phyloP scores from a whole-genome alignment of 2,888 invertebrate species.

The Cheilosia pagana region DNA sequence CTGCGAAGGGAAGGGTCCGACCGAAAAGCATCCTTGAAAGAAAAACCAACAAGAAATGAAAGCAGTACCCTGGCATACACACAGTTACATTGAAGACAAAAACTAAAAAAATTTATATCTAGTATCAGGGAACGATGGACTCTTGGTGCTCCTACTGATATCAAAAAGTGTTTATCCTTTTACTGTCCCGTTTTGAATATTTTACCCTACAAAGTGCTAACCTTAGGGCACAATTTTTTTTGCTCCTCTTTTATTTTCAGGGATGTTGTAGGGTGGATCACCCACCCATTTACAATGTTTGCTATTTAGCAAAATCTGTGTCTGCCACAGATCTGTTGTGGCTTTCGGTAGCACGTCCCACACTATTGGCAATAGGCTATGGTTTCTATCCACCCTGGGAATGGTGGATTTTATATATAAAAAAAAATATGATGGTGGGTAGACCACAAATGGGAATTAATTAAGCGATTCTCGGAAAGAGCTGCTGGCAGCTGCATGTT shows the following conservation, averaged over 20 bases:
- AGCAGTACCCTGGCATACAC: not conserved
- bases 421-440: not conserved
- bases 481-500: constrained; percentile 24
- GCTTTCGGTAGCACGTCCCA: not conserved
- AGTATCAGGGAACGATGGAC: constrained; percentile 29
- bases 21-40: constrained; percentile 30
- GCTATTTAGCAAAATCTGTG: constrained; percentile 36
- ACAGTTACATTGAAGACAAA: not conserved
- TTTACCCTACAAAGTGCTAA: constrained; percentile 30
- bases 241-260: not conserved
- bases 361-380: not conserved
- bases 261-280: not conserved
- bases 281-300: constrained; percentile 25
- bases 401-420: constrained; percentile 21
- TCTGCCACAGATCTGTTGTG: constrained; percentile 55
- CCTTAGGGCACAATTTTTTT: constrained; percentile 17
- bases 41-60: not conserved
- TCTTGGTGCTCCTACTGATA: constrained; percentile 33
- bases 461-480: constrained; percentile 33
- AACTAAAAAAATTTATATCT: not conserved
- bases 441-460: constrained; percentile 53
- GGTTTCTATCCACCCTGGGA: constrained; percentile 11
- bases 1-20: constrained; percentile 4
- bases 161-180: constrained; percentile 60
- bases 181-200: constrained; percentile 41